These are phyloP conservation scores for Pomatorhinus ruficollis DNA, from an alignment of 2,113 vertebrate species.

Conservation along the genomic window DNA sequence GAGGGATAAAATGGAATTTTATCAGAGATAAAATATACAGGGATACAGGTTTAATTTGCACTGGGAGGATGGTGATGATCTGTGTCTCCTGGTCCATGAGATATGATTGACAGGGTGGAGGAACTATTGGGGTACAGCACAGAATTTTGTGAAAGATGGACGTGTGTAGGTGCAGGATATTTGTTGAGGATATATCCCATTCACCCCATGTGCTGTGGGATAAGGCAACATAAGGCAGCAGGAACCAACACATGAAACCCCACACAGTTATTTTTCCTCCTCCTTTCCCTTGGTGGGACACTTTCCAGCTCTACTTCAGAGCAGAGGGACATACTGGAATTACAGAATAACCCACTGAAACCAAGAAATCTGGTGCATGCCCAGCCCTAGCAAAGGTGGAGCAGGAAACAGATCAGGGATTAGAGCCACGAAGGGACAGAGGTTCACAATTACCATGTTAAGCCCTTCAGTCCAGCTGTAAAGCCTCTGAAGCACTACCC, in stretches of 20 bases:
- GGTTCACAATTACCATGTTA: conserved; percentile 56
- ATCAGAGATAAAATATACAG: background rate
- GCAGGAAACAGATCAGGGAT: conserved; percentile 32
- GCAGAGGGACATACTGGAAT: background rate
- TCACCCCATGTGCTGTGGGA: background rate
- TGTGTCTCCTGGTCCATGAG: background rate
- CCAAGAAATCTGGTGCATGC: conserved; percentile 33
- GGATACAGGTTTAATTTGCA: background rate
- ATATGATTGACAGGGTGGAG: rapidly evolving
- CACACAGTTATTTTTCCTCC: background rate
- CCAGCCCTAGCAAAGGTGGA: conserved; percentile 28
- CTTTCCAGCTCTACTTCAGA: background rate
- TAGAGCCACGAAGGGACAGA: background rate
- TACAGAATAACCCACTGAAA: conserved; percentile 16
- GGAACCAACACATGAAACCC: background rate
- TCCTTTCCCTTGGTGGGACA: background rate
- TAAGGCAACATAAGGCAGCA: background rate
- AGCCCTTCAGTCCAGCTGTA: conserved; percentile 29
- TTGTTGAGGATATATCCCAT: background rate
- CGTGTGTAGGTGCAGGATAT: background rate
- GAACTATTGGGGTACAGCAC: background rate
- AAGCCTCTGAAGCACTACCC: background rate
- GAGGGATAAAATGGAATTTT: background rate
- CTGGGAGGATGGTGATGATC: background rate
- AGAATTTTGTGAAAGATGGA: background rate